Base-by-base conservation (phyloP, 2,888 invertebrate genomes). In the Smittia aterrima region DNA sequence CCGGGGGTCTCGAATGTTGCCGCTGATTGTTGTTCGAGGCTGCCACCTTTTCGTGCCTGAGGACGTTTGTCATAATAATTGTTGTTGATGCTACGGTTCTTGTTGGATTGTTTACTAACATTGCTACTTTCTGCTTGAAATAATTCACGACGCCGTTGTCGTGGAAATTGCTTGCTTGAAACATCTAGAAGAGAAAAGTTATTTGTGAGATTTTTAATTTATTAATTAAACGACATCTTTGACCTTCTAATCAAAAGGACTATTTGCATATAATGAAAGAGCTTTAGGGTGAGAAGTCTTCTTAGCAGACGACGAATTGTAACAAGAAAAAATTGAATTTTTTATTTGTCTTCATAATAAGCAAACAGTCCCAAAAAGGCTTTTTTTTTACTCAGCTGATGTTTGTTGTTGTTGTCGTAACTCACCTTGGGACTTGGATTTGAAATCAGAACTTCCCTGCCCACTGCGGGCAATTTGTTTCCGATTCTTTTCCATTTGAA, bases 1-100 rank as follows among this genome's bases (percentile, higher is more conserved):
- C 47, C 58, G 75, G 76, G 54, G 76, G 75, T 82, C 84, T 85
- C 82, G 84, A 84, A 75, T 11, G 77, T 76, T 54, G 77, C 76
- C 75, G 75, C 76, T 64, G 82, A 4, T 16, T 58, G 25, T 11
- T 27, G 64, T 4, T 53, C 72, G 32, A 9, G 6, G 13, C 22
- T 16, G 13, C 18, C 32, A 20, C 62, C 62, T 16, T 62, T 62
- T 13, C 38, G 58, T 2, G 54, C 53, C n/a, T 18, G 40, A n/a
- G 72, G 72, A 11, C 58, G 58, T 24, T 62, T 58, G 7, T 72
- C 62, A 24, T 62, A 58, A 20, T 38, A 72, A 22, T n/a, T 38
- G 32, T 58, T 58, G 20, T 40, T 58, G 41, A 47, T 70, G 38
- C 20, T 72, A 38, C 53, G 47, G 18, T 72, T 72, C 16, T 38